Conservation (phyloP, 2,888 invertebrate genomes). For the Erebia epiphron region DNA sequence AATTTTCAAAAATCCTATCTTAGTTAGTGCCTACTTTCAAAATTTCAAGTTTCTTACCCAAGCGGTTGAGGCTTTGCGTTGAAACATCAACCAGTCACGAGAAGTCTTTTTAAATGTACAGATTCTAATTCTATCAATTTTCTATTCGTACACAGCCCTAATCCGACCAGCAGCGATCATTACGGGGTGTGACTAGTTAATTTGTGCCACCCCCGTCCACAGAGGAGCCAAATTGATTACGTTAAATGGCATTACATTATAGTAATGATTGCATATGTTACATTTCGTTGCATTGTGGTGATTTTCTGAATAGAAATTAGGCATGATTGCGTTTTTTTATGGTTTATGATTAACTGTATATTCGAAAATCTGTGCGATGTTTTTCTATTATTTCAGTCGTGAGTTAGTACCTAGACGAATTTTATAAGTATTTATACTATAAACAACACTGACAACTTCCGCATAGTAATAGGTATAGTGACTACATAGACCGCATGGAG, state of each 20-base stretch:
- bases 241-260: slow-evolving; percentile 73
- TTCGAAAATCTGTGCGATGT: slow-evolving; percentile 9
- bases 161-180: slow-evolving; percentile 46
- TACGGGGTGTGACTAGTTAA: slow-evolving; percentile 73
- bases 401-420: too few species aligned
- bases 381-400: neutral
- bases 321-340: slow-evolving; percentile 28
- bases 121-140: neutral
- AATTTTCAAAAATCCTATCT: too few species aligned
- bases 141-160: slow-evolving; percentile 28
- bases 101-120: too few species aligned
- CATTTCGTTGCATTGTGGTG: slow-evolving; percentile 49
- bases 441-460: too few species aligned
- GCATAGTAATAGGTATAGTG: too few species aligned
- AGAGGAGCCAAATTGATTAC: slow-evolving; percentile 69
- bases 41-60: too few species aligned
- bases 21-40: too few species aligned
- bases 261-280: slow-evolving; percentile 78
- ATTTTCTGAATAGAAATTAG: slow-evolving; percentile 47
- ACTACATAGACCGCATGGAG: too few species aligned
- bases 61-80: too few species aligned
- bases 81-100: neutral
- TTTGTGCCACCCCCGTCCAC: slow-evolving; percentile 53
- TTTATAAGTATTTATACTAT: too few species aligned
- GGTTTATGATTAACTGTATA: slow-evolving; percentile 15